Base-by-base conservation (phyloP, 2,113 vertebrate species). In the Corvus cornix region DNA sequence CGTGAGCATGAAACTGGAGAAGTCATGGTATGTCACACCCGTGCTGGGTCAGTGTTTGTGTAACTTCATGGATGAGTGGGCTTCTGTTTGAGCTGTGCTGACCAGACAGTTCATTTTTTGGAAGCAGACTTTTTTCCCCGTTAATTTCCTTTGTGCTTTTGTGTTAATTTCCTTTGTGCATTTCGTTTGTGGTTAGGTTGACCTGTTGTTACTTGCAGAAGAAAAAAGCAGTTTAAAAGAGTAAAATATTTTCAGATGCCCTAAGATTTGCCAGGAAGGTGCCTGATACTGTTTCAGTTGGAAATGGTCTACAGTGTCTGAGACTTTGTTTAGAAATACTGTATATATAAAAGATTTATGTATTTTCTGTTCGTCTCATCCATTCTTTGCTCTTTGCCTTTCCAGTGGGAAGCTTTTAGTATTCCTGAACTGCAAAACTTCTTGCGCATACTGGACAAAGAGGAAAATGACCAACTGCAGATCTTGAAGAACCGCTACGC, bases 341-440 rank as follows among this genome's bases (percentile, higher is more conserved):
- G 13, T 35, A 1, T 41, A 4, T 62, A 37, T 28, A 77, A 33
- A 56, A 35, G 5, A 41, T 10, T 6, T 7, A 6, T 30, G 7
- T 37, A 12, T 77, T 72, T 89, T 51, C 52, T 51, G 8, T 60
- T 77, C 7, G 10, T 37, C 43, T 66, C 16, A 43, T 46, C 21
- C 24, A 17, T 84, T 58, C 51, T 69, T 51, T 64, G 14, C 23
- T 53, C 64, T 44, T 53, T 74, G 46, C 23, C 49, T 48, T 82
- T 39, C 4, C 97, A 99, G 99, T 99, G 99, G 99, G 99, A 99
- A 80, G 99, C 99, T 39, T 99, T 99, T 90, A 99, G 98, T 83
- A 98, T 99, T 92, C 99, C 99, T 2, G 99, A 99, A 95, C 98
- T 99, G 63, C 97, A 98, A 16, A 99, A 99, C 97, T 99, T 99